phyloP scores from a whole-genome alignment of 1,140 invertebrate genomes.

The Formica selysi region DNA sequence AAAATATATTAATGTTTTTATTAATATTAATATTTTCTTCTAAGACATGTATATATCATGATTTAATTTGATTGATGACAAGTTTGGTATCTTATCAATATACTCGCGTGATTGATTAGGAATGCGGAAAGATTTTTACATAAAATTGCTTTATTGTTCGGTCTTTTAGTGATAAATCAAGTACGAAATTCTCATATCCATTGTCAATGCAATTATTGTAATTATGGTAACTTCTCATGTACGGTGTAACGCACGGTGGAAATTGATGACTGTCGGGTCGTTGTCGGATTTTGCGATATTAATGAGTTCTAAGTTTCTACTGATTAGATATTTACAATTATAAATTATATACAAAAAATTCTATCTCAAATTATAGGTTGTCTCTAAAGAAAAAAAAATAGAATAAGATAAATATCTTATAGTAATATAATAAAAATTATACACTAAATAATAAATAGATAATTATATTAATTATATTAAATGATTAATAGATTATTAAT shows the following conservation, averaged over 20 bases:
- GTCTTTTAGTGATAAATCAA: background rate
- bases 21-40: background rate
- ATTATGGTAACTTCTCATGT: background rate
- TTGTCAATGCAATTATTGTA: background rate
- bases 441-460: too few relatives aligned
- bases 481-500: too few relatives aligned
- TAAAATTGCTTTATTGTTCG: background rate
- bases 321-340: too few relatives aligned
- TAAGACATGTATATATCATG: background rate
- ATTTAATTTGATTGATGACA: conserved; percentile 19
- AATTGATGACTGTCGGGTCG: background rate
- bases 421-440: too few relatives aligned
- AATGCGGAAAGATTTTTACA: conserved; percentile 10
- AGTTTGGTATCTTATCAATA: background rate
- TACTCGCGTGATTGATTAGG: background rate
- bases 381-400: too few relatives aligned
- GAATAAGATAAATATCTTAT: too few relatives aligned
- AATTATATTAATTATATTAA: too few relatives aligned
- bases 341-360: too few relatives aligned
- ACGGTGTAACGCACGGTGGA: background rate
- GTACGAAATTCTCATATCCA: background rate
- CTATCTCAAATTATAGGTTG: too few relatives aligned
- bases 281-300: background rate
- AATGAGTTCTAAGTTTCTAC: background rate
- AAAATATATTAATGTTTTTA: too few relatives aligned